Conservation (phyloP, 53 echinoderm and acorn worm genomes). For the Arbacia lixula region DNA sequence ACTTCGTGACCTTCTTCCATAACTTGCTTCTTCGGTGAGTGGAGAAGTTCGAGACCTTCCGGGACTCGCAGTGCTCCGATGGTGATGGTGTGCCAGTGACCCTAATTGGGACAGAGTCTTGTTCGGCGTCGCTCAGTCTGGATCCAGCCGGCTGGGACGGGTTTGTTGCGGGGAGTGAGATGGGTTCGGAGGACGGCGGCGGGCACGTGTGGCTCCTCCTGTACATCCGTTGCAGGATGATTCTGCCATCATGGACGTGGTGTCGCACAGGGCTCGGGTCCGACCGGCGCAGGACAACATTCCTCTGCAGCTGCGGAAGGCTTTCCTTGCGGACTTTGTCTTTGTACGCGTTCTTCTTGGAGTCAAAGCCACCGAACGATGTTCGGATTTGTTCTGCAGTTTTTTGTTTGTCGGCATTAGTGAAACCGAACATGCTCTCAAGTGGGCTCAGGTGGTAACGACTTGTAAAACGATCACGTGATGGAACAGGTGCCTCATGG, state of each 20-base stretch:
- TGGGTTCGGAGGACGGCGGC: neutral
- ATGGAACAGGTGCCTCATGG: no score
- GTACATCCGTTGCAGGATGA: no score
- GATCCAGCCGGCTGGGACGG: neutral
- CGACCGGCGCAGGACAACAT: no score
- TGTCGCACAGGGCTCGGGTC: no score
- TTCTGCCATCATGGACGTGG: no score
- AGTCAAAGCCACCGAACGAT: neutral
- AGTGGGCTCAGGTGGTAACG: no score
- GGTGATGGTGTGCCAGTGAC: neutral
- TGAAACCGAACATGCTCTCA: neutral
- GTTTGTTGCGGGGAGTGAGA: no score
- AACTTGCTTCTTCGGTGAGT: conserved; percentile 6
- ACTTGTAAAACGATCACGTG: no score
- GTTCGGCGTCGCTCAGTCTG: neutral
- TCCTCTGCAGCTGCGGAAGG: no score
- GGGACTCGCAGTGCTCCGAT: no score
- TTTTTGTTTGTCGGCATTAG: neutral
- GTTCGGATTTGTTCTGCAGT: neutral
- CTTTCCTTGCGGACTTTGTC: neutral
- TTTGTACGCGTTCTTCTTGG: neutral
- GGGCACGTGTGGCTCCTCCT: no score
- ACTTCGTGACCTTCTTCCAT: conserved; percentile 41
- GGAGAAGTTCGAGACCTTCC: conserved; percentile 3
- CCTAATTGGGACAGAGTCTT: neutral